Evolutionary conservation across 1,140 invertebrate genomes (phyloP).

Genomic region (Drosophila mojavensis): DNA sequence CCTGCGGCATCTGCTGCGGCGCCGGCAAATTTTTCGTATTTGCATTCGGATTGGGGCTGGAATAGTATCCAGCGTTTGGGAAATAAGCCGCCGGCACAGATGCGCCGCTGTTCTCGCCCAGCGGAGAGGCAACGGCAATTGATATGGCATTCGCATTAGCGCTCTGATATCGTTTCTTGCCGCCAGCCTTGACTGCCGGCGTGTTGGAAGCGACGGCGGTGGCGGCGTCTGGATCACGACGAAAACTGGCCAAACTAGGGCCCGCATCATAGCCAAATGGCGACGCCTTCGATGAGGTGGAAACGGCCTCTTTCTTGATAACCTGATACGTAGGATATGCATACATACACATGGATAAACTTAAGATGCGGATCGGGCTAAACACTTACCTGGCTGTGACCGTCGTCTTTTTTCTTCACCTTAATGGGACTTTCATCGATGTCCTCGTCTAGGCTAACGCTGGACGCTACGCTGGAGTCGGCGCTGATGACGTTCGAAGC

Average conservation of each 20-base stretch:
- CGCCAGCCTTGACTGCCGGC: slow-evolving; percentile 38
- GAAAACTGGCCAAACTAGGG: slow-evolving; percentile 65
- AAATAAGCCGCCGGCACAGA: slow-evolving; percentile 56
- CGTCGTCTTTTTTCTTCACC: slow-evolving; percentile 82
- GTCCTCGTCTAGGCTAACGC: slow-evolving; percentile 82
- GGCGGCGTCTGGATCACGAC: slow-evolving; percentile 68
- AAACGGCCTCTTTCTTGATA: slow-evolving; percentile 82
- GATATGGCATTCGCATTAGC: slow-evolving; percentile 59
- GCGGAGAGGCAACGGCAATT: slow-evolving; percentile 33
- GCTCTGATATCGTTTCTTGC: slow-evolving; percentile 70
- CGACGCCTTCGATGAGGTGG: slow-evolving; percentile 77
- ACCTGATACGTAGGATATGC: slow-evolving; percentile 38
- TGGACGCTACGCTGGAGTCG: slow-evolving; percentile 83
- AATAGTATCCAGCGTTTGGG: slow-evolving; percentile 66
- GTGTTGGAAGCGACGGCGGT: slow-evolving; percentile 43
- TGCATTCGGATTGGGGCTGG: slow-evolving; percentile 60
- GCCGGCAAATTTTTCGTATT: slow-evolving; percentile 50
- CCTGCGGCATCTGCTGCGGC: slow-evolving; percentile 66
- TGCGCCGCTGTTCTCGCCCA: slow-evolving; percentile 42
- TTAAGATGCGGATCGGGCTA: background rate
- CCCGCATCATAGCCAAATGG: slow-evolving; percentile 74
- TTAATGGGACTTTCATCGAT: slow-evolving; percentile 80
- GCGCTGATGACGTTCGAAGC: slow-evolving; percentile 82
- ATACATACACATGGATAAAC: background rate
- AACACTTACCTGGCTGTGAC: slow-evolving; percentile 64